These are phyloP conservation scores for Poecilus cupreus DNA, from an alignment of 2,888 invertebrate species.

Conservation along the genomic window DNA sequence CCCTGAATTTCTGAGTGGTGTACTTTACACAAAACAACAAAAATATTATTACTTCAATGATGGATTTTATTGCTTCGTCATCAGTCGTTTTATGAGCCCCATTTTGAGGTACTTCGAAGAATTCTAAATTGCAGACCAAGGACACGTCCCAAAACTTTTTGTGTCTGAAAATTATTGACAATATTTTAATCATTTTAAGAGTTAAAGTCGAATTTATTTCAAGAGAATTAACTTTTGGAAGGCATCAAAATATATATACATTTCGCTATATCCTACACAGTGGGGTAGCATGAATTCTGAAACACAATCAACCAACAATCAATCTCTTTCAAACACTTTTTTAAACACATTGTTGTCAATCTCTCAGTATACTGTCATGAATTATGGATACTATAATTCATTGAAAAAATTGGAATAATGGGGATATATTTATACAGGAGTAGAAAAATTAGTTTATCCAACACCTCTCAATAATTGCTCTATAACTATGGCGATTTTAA, in stretches of 20 bases:
- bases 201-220: not conserved
- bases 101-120: not conserved
- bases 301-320: too few relatives aligned
- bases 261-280: too few relatives aligned
- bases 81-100: constrained; percentile 1
- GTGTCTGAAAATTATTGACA: not conserved
- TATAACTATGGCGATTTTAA: too few relatives aligned
- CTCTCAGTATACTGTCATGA: not conserved
- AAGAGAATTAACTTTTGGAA: not conserved
- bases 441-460: too few relatives aligned
- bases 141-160: constrained; percentile 25
- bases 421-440: too few relatives aligned
- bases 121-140: constrained; percentile 2
- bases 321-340: too few relatives aligned
- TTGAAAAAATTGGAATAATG: too few relatives aligned
- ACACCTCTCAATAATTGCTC: too few relatives aligned
- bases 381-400: too few relatives aligned
- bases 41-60: constrained; percentile 20
- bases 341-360: not conserved
- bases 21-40: too few relatives aligned
- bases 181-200: not conserved
- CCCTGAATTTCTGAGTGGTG: too few relatives aligned
- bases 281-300: too few relatives aligned
- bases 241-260: not conserved
- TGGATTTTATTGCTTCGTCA: not conserved